Evolutionary conservation across 2,113 vertebrate species (phyloP), one percentile per base, ranked within the genome.

Genomic region (Dermatemys mawii): DNA sequence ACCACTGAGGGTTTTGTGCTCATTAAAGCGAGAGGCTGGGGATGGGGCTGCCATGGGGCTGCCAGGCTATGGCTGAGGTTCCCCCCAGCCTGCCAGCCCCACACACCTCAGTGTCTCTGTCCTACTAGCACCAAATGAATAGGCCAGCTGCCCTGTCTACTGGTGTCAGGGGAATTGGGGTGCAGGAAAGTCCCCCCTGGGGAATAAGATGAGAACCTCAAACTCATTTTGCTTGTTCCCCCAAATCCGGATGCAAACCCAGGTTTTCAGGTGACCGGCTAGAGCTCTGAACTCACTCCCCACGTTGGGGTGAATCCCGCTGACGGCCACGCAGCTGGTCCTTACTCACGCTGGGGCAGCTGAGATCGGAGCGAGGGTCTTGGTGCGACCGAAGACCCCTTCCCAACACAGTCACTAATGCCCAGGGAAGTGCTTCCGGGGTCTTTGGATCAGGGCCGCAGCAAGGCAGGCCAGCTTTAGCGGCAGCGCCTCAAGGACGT

Each of bases 281-380:
- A 38, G 63, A 21, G 63, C n/a, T 38, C 9, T 70, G n/a, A 70
- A 38, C 63, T 38, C 19, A 21, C n/a, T 70, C n/a, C 5, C 63
- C n/a, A 38, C 63, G 32, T 16, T 7, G 16, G 32, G 60, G 54
- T 27, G 54, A 27, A 32, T 14, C 57, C 57, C 16, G 3, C 14
- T 17, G 16, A 17, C 35, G 7, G 29, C 29, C 57, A 60, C 2
- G 13, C 29, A 92, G 95, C 88, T 93, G 88, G 79, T 94, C 95
- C 90, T 91, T 91, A 91, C 96, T 97, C 96, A 96, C 94, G 88
- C 93, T 76, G 93, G 93, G 96, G 53, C 13, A 93, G 96, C 96
- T 90, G 92, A 95, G 88, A 35, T 90, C 79, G 87, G 93, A 93
- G 55, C 22, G 95, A 94, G 35, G 60, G 19, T n/a, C 16, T 14